A percentile compares a stretch with the other conserved stretches of the same genome.
These are phyloP conservation scores for Ips typographus DNA, from an alignment of 1,140 invertebrate species.

Conservation along the genomic window DNA sequence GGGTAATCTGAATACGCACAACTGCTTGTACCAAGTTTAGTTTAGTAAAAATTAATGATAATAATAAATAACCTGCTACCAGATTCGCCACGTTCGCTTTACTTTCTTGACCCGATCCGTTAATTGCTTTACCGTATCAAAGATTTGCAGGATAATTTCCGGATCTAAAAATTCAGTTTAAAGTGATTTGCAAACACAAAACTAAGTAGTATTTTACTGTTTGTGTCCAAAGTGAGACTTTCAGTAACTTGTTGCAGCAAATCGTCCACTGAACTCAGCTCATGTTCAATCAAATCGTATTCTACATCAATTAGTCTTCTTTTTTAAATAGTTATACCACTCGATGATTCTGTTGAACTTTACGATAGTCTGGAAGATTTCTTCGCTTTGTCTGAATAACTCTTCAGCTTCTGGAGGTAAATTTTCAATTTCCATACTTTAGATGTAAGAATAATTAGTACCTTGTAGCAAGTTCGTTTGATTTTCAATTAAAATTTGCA, in stretches of 20 bases:
- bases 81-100: slow-evolving; percentile 66
- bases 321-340: slow-evolving; percentile 70
- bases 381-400: slow-evolving; percentile 58
- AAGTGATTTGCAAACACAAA: no score
- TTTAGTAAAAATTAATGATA: no score
- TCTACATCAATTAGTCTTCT: slow-evolving; percentile 66
- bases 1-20: no score
- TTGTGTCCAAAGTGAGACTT: slow-evolving; percentile 67
- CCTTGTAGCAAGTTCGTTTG: slow-evolving; percentile 29
- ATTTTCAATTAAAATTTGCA: slow-evolving; percentile 46
- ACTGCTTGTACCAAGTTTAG: no score
- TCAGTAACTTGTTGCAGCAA: slow-evolving; percentile 63
- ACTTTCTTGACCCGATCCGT: slow-evolving; percentile 64
- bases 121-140: slow-evolving; percentile 56
- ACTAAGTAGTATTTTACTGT: slow-evolving; percentile 55
- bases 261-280: slow-evolving; percentile 65
- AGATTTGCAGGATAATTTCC: slow-evolving; percentile 41
- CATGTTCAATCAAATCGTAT: slow-evolving; percentile 65
- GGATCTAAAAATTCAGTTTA: slow-evolving; percentile 37
- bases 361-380: slow-evolving; percentile 53
- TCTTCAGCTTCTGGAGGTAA: slow-evolving; percentile 59
- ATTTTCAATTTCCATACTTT: slow-evolving; percentile 57
- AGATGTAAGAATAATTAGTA: slow-evolving; percentile 52
- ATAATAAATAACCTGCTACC: slow-evolving; percentile 47
- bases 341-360: slow-evolving; percentile 57